These are phyloP conservation scores for Mustela erminea DNA, from an alignment of 2,797 vertebrate genomes.

Conservation along the genomic window DNA sequence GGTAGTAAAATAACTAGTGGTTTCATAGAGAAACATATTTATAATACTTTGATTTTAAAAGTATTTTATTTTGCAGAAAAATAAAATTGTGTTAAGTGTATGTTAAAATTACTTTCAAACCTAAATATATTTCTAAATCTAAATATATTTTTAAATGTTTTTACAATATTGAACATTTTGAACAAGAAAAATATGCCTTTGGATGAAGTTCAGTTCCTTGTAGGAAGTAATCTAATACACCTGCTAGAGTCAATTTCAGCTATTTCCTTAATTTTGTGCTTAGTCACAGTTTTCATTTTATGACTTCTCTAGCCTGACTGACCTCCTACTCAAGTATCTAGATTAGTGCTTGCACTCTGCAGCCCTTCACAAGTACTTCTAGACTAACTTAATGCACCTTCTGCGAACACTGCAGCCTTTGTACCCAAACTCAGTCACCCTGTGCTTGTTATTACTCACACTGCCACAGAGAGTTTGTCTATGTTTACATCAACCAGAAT, in stretches of 20 bases:
- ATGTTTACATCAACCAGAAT: neutral
- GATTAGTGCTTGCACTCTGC: neutral
- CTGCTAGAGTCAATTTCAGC: neutral
- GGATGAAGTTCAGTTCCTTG: neutral
- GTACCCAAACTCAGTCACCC: neutral
- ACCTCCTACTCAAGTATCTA: neutral
- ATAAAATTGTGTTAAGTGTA: neutral
- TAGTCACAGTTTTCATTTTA: slow-evolving; percentile 31
- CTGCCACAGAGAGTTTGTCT: slow-evolving; percentile 1
- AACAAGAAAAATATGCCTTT: neutral
- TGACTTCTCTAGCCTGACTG: neutral
- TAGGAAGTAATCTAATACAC: neutral
- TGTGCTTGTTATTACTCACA: neutral
- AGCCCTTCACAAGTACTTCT: neutral
- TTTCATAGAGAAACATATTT: neutral
- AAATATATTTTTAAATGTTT: neutral
- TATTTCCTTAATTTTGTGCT: slow-evolving; percentile 26
- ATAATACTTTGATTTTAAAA: neutral
- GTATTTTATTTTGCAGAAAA: neutral
- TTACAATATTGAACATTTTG: neutral
- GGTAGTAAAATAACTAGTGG: neutral
- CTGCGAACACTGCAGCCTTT: neutral
- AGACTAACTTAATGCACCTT: neutral
- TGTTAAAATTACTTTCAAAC: slow-evolving; percentile 1
- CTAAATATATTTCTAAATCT: neutral